Conservation (phyloP, 2,888 invertebrate species). For the Nemoura dubitans region DNA sequence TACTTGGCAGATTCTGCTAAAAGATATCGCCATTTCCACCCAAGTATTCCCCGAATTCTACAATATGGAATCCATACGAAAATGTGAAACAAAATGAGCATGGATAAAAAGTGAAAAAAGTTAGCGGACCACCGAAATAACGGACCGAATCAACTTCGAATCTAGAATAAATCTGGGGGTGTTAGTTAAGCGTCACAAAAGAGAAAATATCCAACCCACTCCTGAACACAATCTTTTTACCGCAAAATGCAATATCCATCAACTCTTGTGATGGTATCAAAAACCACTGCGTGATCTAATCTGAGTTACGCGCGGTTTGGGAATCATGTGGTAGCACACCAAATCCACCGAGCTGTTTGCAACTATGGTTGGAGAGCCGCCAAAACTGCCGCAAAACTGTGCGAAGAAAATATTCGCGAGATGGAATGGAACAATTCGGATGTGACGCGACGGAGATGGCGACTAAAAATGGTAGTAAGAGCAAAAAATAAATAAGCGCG, state of each 20-base stretch:
- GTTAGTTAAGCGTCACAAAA: constrained; percentile 30
- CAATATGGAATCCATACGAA: not conserved
- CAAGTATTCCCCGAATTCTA: not conserved
- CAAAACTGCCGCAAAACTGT: not conserved
- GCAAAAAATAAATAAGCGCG: not conserved
- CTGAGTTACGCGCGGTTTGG: not conserved
- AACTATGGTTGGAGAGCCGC: not conserved
- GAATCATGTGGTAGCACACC: constrained; percentile 22
- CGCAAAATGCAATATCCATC: constrained; percentile 38
- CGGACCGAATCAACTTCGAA: not conserved
- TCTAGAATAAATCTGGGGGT: constrained; percentile 20
- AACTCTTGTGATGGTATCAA: constrained; percentile 33
- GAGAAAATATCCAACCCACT: constrained; percentile 14
- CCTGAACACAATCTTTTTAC: constrained; percentile 28
- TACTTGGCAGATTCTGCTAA: constrained; percentile 8
- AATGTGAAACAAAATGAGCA: not conserved
- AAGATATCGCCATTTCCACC: constrained; percentile 20
- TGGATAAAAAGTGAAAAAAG: not conserved
- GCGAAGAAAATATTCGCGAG: not conserved
- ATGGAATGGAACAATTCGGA: not conserved
- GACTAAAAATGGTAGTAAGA: not conserved
- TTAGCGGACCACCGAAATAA: too few species aligned
- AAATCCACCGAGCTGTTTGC: constrained; percentile 10
- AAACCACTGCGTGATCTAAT: constrained; percentile 36
- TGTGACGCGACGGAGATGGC: not conserved